These are phyloP conservation scores for Suillia variegata DNA, from an alignment of 2,888 invertebrate species.

Conservation along the genomic window DNA sequence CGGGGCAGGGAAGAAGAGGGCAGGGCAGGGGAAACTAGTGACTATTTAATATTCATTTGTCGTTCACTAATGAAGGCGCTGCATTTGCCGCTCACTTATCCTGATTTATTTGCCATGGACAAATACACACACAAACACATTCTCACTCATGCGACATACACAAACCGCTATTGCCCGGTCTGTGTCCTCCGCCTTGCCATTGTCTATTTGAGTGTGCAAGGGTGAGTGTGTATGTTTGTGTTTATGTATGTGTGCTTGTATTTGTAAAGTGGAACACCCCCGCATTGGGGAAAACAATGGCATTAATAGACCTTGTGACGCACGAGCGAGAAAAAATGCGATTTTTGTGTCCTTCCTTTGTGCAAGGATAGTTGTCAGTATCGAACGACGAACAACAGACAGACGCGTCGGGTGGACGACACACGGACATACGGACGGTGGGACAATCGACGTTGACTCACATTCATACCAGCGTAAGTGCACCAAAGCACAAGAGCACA, in stretches of 20 bases:
- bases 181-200: background rate
- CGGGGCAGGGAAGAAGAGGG: background rate
- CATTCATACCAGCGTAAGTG: no score
- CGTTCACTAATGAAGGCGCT: slow-evolving; percentile 36
- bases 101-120: slow-evolving; percentile 33
- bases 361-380: background rate
- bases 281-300: slow-evolving; percentile 11
- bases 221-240: slow-evolving; percentile 1
- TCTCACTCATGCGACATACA: no score
- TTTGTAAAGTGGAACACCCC: background rate
- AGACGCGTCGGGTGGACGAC: no score
- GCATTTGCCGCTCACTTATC: slow-evolving; percentile 35
- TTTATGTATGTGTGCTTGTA: background rate
- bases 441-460: no score
- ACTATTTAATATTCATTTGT: slow-evolving; percentile 38
- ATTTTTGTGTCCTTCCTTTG: slow-evolving; percentile 5
- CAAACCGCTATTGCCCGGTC: background rate
- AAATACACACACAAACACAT: slow-evolving; percentile 16
- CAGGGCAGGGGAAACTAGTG: background rate
- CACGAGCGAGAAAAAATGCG: slow-evolving; percentile 4
- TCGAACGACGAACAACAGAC: background rate
- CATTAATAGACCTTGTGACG: slow-evolving; percentile 27
- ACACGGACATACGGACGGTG: no score
- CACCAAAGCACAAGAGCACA: no score
- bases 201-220: background rate